Evolutionary conservation across 2,888 invertebrate species (phyloP).

Genomic region (Pinctada fucata): DNA sequence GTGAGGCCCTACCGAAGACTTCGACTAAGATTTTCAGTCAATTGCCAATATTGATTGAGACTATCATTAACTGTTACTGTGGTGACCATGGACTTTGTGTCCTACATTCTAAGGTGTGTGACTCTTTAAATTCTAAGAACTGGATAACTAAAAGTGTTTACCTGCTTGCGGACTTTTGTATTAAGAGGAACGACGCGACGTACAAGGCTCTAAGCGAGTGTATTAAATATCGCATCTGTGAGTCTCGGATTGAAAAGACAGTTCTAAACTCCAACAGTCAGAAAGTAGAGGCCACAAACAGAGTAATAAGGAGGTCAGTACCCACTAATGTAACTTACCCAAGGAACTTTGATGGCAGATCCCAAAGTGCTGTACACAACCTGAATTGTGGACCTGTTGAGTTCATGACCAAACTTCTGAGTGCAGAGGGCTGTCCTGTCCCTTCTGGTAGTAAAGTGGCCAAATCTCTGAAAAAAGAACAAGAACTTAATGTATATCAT

Average conservation of each 20-base stretch:
- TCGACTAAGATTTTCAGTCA: no score
- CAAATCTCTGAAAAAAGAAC: not conserved
- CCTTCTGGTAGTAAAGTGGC: not conserved
- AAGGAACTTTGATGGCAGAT: no score
- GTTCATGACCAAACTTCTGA: not conserved
- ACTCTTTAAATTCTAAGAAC: not conserved
- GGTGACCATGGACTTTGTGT: not conserved
- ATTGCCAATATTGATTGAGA: no score
- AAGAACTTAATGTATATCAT: no score
- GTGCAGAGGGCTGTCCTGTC: not conserved
- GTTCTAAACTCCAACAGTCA: not conserved
- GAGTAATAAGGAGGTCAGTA: no score
- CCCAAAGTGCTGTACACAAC: conserved; percentile 8
- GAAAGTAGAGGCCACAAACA: not conserved
- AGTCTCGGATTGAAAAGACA: not conserved
- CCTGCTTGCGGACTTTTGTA: not conserved
- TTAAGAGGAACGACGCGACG: not conserved
- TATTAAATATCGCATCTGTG: not conserved
- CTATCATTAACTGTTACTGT: no score
- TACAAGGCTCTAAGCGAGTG: not conserved
- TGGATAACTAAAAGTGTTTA: not conserved
- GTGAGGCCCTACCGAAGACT: no score
- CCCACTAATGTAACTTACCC: not conserved
- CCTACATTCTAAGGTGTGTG: not conserved
- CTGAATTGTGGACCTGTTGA: not conserved